Evolutionary conservation across 2,888 invertebrate genomes (phyloP), one percentile per base, ranked within the genome.

Genomic region (Gymnocheta viridis): DNA sequence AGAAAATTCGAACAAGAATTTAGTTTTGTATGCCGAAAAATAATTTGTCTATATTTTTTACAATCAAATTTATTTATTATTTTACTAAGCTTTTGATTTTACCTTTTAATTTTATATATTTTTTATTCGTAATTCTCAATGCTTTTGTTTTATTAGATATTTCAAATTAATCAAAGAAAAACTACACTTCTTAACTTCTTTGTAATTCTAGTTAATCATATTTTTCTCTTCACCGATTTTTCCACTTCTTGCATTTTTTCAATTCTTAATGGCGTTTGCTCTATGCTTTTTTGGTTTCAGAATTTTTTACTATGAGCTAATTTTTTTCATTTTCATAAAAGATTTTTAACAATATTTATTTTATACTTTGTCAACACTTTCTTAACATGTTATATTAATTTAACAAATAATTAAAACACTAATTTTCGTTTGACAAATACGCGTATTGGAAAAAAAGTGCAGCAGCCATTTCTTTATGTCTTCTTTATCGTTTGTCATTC

Each of bases 401-500:
- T 60, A 60, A 60, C 27, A 67, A 41, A 60, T 38, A 74, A 54
- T 51, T 60, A 14, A 60, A 51, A 44, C 74, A 62, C 62, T 74
- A 81, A 44, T 62, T 69, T 54, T 74, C 22, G 35, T 66, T 72
- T 67, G 60, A 82, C 77, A 77, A 77, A 72, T 67, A 70, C 77
- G 58, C 58, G 72, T 82, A 82, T 77, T 77, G 82, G 76, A 82
- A 82, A 82, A n/a, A 82, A 82, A 82, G 82, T 82, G 77, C 82
- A 82, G 76, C 82, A 82, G 82, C 82, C 82, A 82, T 82, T 82
- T 76, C 82, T 77, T 77, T 72, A 66, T 77, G 76, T 58, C 76
- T 70, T 82, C 77, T 58, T 77, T 82, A 77, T 72, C 38, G 51
- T 22, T 70, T 82, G 82, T 72, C 82, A 82, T 77, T 82, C 64